phyloP scores from a whole-genome alignment of 2,888 invertebrate genomes.

The Xanthia togata region DNA sequence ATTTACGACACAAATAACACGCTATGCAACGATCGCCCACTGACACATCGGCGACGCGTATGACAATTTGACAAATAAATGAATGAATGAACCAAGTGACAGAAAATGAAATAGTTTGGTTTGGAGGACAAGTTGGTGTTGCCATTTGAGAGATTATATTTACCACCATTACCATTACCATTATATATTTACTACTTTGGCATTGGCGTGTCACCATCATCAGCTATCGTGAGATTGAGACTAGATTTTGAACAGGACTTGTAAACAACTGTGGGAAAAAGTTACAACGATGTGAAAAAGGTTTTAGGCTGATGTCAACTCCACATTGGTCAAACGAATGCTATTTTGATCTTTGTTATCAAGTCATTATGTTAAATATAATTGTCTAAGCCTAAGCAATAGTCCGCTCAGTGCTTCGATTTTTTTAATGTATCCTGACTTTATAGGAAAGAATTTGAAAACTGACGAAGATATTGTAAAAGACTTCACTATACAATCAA shows the following conservation, averaged over 20 bases:
- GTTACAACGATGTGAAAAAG: background rate
- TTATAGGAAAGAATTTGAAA: background rate
- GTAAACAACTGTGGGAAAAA: background rate
- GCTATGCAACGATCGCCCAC: conserved; percentile 83
- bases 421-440: too few relatives aligned
- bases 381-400: background rate
- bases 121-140: conserved; percentile 59
- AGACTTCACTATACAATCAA: background rate
- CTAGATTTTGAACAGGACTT: background rate
- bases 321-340: too few relatives aligned
- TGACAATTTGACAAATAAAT: conserved; percentile 82
- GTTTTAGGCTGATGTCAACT: background rate
- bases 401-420: too few relatives aligned
- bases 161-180: too few relatives aligned
- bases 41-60: conserved; percentile 89
- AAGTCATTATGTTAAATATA: background rate
- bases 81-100: conserved; percentile 67
- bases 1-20: conserved; percentile 86
- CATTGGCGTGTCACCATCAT: too few relatives aligned
- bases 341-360: background rate
- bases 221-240: too few relatives aligned
- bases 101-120: conserved; percentile 51
- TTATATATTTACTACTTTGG: background rate
- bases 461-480: background rate
- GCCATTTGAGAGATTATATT: conserved; percentile 31